These are phyloP conservation scores for Gambusia holbrooki DNA, from an alignment of 2,113 vertebrate species.

Conservation along the genomic window DNA sequence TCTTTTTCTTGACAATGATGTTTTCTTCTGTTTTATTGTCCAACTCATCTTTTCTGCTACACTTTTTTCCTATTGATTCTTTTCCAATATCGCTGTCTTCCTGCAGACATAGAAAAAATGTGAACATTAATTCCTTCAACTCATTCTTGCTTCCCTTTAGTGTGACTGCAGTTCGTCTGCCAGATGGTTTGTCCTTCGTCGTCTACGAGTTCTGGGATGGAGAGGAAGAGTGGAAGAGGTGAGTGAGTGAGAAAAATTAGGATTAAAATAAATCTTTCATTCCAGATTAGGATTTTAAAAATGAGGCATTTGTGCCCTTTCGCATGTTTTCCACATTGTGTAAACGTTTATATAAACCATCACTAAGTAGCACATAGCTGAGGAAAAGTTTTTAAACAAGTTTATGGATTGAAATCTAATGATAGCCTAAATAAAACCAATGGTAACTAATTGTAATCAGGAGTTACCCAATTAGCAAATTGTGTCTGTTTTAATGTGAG, in stretches of 20 bases:
- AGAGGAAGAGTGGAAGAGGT: conserved; percentile 94
- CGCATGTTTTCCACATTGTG: not conserved
- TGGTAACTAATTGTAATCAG: not conserved
- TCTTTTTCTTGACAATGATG: too few species aligned
- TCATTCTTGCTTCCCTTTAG: conserved; percentile 70
- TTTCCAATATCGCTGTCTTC: not conserved
- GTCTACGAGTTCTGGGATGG: conserved; percentile 96
- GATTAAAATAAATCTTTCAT: not conserved
- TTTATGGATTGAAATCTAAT: not conserved
- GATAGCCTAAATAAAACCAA: not conserved
- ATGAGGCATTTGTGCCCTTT: not conserved
- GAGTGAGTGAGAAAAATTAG: conserved; percentile 63
- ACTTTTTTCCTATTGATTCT: not conserved
- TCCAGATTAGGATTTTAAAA: not conserved
- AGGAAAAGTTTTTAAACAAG: too few species aligned
- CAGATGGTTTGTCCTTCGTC: conserved; percentile 88
- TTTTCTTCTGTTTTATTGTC: too few species aligned
- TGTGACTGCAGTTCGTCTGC: conserved; percentile 86
- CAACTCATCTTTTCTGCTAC: not conserved
- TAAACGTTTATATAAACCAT: not conserved
- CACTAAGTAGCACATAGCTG: not conserved
- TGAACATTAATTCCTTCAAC: not conserved
- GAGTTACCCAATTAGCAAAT: not conserved
- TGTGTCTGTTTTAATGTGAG: not conserved
- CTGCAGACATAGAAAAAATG: not conserved